Evolutionary conservation across 2,113 vertebrate species (phyloP).

Genomic region (Ammodramus savannarum): DNA sequence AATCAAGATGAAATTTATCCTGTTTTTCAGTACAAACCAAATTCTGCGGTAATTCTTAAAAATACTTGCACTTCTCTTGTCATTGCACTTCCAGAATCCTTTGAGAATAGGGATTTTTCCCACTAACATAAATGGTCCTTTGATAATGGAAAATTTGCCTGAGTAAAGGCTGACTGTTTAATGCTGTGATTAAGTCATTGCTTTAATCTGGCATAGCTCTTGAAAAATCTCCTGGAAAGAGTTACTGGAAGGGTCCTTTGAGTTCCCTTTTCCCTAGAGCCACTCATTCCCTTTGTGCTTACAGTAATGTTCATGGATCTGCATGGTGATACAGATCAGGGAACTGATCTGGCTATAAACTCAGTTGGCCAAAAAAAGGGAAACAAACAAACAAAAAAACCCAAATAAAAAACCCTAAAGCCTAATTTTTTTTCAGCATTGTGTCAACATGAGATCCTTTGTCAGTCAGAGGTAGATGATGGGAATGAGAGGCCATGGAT

Average conservation of each 20-base stretch:
- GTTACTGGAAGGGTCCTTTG: constrained; percentile 23
- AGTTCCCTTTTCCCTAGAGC: not conserved
- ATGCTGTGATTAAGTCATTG: constrained; percentile 20
- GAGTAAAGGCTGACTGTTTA: constrained; percentile 27
- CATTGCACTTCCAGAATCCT: not conserved
- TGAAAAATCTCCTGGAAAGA: constrained; percentile 24
- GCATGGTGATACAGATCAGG: not conserved
- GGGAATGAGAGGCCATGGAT: not conserved
- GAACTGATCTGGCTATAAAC: not conserved
- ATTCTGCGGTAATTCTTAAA: not conserved
- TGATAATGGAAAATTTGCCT: constrained; percentile 59
- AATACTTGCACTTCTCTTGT: not conserved
- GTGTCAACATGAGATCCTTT: not conserved
- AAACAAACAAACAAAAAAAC: not conserved
- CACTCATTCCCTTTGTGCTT: not conserved
- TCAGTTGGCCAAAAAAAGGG: not conserved
- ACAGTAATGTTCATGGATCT: not conserved
- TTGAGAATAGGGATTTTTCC: not conserved
- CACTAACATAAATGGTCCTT: constrained; percentile 15
- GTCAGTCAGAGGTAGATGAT: not conserved
- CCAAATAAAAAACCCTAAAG: not conserved
- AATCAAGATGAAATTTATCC: not conserved
- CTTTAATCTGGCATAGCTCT: constrained; percentile 35
- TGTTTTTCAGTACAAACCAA: not conserved
- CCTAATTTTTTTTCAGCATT: not conserved